Conservation (phyloP, 1,140 invertebrate species). For the Rhyzopertha dominica region DNA sequence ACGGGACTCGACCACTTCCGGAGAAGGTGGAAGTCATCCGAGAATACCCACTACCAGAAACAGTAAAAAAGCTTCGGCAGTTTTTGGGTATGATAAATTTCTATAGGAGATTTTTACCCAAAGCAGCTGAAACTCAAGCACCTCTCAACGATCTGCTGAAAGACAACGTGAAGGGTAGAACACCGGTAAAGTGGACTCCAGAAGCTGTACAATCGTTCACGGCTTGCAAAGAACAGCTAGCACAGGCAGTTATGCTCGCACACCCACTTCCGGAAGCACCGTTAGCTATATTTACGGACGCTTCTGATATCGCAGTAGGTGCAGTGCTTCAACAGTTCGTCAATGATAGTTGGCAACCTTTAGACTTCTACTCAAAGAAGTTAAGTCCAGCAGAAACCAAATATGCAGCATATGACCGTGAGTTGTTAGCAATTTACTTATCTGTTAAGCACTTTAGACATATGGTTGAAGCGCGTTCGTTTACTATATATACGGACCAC, state of each 20-base stretch:
- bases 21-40: constrained; percentile 32
- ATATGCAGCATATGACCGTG: constrained; percentile 44
- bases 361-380: constrained; percentile 24
- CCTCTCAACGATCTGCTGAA: constrained; percentile 21
- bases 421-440: constrained; percentile 46
- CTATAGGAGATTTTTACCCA: constrained; percentile 34
- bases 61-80: constrained; percentile 25
- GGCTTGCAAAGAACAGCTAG: constrained; percentile 26
- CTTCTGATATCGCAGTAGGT: constrained; percentile 30
- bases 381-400: constrained; percentile 33
- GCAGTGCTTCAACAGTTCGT: constrained; percentile 33
- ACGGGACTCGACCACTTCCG: constrained; percentile 32
- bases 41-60: constrained; percentile 22
- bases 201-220: too few relatives aligned
- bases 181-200: constrained; percentile 24
- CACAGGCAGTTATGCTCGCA: constrained; percentile 28
- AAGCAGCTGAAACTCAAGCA: constrained; percentile 27
- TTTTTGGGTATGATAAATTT: constrained; percentile 43
- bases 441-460: constrained; percentile 29
- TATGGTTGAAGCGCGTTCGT: constrained; percentile 27
- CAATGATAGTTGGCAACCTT: constrained; percentile 16
- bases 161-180: constrained; percentile 25
- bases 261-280: constrained; percentile 29
- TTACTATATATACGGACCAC: constrained; percentile 25
- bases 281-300: constrained; percentile 28